Evolutionary conservation across 2,888 invertebrate genomes (phyloP).

Genomic region (Xestobium rufovillosum): DNA sequence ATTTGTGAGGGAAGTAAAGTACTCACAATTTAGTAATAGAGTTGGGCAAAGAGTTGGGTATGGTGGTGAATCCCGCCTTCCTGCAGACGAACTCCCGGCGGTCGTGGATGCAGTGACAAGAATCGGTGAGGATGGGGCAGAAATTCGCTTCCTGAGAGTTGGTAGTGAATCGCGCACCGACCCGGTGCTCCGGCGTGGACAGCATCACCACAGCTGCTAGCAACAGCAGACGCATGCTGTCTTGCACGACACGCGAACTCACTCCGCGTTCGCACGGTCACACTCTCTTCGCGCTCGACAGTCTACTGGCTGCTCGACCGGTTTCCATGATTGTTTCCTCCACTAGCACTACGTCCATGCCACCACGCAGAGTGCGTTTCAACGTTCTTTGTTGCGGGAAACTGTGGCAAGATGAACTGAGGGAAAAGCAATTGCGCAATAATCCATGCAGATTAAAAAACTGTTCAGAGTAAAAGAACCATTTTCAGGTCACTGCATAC

Average conservation of each 20-base stretch:
- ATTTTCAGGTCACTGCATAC: too few species aligned
- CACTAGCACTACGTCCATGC: too few species aligned
- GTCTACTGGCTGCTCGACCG: conserved; percentile 28
- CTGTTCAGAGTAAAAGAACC: too few species aligned
- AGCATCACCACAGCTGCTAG: conserved; percentile 30
- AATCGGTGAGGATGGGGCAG: not conserved
- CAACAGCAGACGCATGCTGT: conserved; percentile 32
- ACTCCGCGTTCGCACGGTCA: conserved; percentile 24
- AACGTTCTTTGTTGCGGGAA: too few species aligned
- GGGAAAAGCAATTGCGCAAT: too few species aligned
- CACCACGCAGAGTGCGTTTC: too few species aligned
- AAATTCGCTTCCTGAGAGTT: too few species aligned
- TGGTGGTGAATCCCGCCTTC: conserved; percentile 2
- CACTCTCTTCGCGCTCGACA: conserved; percentile 30
- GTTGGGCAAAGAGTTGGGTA: not conserved
- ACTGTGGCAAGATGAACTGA: too few species aligned
- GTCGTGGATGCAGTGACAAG: conserved; percentile 1
- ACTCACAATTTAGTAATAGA: not conserved
- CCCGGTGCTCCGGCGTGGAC: conserved; percentile 24
- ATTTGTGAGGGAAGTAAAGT: too few species aligned
- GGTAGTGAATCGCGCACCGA: too few species aligned
- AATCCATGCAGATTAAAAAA: too few species aligned
- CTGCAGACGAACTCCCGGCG: conserved; percentile 1
- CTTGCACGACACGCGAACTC: conserved; percentile 26
- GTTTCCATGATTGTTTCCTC: conserved; percentile 13